Evolutionary conservation across 2,797 vertebrate species (phyloP).

Genomic region (Gymnocypris eckloni): DNA sequence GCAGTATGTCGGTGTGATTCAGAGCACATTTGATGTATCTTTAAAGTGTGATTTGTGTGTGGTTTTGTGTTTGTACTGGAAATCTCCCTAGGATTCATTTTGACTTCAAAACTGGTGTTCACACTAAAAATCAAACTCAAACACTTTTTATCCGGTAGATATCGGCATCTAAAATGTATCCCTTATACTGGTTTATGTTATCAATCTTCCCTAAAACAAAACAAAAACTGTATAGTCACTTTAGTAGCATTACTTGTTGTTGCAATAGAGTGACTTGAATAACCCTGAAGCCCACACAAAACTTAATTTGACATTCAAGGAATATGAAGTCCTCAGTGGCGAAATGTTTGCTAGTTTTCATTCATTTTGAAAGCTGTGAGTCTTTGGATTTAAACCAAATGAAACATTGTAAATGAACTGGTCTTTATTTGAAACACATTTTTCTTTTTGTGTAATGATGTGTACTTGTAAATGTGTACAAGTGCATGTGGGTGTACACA

Average conservation of each 20-base stretch:
- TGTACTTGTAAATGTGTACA: constrained; percentile 41
- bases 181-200: not conserved
- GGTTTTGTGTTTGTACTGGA: constrained; percentile 59
- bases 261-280: constrained; percentile 1
- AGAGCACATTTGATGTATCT: constrained; percentile 40
- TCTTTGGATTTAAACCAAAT: constrained; percentile 27
- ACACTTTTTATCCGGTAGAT: constrained; percentile 28
- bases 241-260: not conserved
- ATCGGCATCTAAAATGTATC: constrained; percentile 32
- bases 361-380: constrained; percentile 14
- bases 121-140: constrained; percentile 51
- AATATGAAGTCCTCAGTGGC: not conserved
- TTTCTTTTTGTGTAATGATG: constrained; percentile 37
- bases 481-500: constrained; percentile 46
- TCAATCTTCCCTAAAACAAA: not conserved
- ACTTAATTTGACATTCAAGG: not conserved
- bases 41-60: constrained; percentile 55
- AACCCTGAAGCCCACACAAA: not conserved
- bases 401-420: constrained; percentile 19
- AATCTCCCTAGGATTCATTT: constrained; percentile 49
- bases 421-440: constrained; percentile 42
- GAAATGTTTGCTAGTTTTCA: constrained; percentile 17
- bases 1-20: constrained; percentile 43
- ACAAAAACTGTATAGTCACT: not conserved
- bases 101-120: constrained; percentile 52